Base-by-base conservation (phyloP, 2,797 vertebrate genomes). In the Galaxias olidus region DNA sequence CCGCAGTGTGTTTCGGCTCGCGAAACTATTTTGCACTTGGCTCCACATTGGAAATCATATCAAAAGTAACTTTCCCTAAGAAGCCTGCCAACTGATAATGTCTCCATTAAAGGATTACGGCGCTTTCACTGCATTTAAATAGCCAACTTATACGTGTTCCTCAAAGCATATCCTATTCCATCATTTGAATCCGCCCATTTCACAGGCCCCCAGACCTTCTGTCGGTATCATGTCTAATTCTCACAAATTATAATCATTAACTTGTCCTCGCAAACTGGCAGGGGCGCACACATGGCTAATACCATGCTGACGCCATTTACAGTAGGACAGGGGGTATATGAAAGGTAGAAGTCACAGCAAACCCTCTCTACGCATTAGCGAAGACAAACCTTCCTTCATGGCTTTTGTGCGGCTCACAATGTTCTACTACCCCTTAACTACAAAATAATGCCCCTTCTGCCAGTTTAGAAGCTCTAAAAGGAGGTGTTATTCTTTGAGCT, bases 41-140 rank as follows among this genome's bases (percentile, higher is more conserved):
- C 45, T 58, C 68, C 70, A 48, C 42, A 62, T 14, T 54, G 46
- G 1, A 51, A 61, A 73, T 74, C 72, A 67, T 75, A 76, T 77
- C 66, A 74, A 65, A 67, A 65, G 80, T 67, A 72, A 79, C 76
- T 79, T 83, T 76, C 73, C 77, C 69, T n/a, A 65, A 75, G 74
- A 84, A 77, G 83, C 61, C 62, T 72, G 63, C 63, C 81, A 83
- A 60, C 82, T 82, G 78, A 89, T 87, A 83, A 86, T 84, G 75
- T 69, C 68, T 82, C 63, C 59, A 64, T 84, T 77, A 86, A 86
- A 60, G 58, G 45, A 60, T 60, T 60, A 47, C 18, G 30, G 45
- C 47, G 45, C 19, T 49, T 48, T 61, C 9, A 20, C 5, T 11
- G 10, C 56, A 45, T 15, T 58, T 58, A 49, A 40, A 49, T 48